phyloP scores from a whole-genome alignment of 2,113 vertebrate genomes.

The Phylloscopus trochilus region DNA sequence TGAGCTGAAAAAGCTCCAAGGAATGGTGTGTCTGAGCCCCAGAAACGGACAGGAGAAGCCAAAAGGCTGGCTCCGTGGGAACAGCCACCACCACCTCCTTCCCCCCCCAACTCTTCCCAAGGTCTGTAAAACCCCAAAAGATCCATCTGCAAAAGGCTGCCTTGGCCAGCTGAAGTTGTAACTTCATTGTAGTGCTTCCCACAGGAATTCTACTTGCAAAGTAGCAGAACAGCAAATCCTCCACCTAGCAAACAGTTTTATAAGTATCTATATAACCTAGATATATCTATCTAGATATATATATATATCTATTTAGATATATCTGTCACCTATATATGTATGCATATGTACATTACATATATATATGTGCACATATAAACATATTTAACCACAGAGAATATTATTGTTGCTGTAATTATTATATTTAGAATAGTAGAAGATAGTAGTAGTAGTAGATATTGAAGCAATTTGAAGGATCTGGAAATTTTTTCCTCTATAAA shows the following conservation, averaged over 20 bases:
- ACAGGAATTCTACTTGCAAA: background rate
- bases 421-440: background rate
- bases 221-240: background rate
- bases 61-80: background rate
- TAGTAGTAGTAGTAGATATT: background rate
- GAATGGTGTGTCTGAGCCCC: background rate
- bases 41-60: background rate
- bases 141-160: background rate
- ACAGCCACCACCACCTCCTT: no score
- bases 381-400: background rate
- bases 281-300: no score
- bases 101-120: rapidly evolving
- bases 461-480: background rate
- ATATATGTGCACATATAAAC: background rate
- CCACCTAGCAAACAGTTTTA: background rate
- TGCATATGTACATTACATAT: background rate
- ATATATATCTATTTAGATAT: no score
- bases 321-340: background rate
- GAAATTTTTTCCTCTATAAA: background rate
- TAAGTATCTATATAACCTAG: background rate
- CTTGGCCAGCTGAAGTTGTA: background rate
- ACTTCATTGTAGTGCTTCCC: background rate
- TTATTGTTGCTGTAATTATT: background rate
- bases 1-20: background rate
- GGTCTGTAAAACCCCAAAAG: background rate